Base-by-base conservation (phyloP, 2,888 invertebrate species). In the Phragmatobia fuliginosa region DNA sequence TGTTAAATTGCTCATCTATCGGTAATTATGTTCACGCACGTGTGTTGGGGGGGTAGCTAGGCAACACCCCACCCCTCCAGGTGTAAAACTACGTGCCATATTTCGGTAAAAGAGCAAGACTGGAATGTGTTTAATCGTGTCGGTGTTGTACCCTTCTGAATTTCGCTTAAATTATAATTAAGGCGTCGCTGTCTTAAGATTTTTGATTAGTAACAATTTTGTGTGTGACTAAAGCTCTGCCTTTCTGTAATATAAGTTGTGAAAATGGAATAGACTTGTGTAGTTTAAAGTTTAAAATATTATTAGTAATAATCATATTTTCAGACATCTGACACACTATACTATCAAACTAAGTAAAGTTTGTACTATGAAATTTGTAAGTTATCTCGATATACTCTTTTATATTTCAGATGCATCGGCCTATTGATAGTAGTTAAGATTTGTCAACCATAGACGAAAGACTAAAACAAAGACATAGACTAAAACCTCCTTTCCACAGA, bases 1-100 rank as follows among this genome's bases (percentile, higher is more conserved):
- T 67, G 82, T 79, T 84, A 91, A 91, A 92, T 93, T 93, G 93
- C 92, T 93, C 93, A 92, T 91, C 71, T 72, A 59, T 60, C 41
- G 59, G 83, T 91, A 90, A 92, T 91, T 91, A 91, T 84, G 68
- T 82, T 79, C 84, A 86, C 84, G 88, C 88, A 90, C 88, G 88
- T 89, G 90, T 73, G 25, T 68, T 79, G 78, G 76, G 91, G 89
- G 89, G 78, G 93, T 91, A 85, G 81, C 91, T 82, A 75, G 84
- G 92, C 88, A 90, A 94, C 93, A 41, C 83, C 91, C 91, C 38
- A 36, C n/a, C 5, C 85, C 58, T 61, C 69, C 78, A 82, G 82
- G 83, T 83, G 88, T 74, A 52, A 62, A 38, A 52, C 5, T 52
- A 25, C n/a, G 52, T 25, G 16, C 56, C 6, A 7, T 56, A 70